phyloP scores from a whole-genome alignment of 2,113 vertebrate genomes.

The Tragulus kanchil region DNA sequence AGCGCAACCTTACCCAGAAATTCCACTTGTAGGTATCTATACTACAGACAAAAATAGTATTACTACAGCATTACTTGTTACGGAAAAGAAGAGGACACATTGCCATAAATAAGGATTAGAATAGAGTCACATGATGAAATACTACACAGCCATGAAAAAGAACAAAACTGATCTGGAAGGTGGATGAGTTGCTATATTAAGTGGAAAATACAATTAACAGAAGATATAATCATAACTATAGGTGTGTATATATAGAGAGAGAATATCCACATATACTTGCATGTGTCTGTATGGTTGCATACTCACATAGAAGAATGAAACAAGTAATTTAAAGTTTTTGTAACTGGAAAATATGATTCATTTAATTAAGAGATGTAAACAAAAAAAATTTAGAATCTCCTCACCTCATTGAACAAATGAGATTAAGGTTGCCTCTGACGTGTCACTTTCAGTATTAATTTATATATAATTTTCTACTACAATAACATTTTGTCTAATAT shows the following conservation, averaged over 20 bases:
- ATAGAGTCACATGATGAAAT: not conserved
- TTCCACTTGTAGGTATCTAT: constrained; percentile 8
- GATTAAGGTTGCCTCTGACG: not conserved
- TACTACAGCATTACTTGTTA: not conserved
- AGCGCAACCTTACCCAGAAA: not conserved
- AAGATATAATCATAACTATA: not conserved
- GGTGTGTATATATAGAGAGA: not conserved
- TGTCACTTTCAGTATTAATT: not conserved
- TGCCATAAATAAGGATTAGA: constrained; percentile 1
- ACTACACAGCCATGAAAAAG: not conserved
- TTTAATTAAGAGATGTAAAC: no score
- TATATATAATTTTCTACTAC: not conserved
- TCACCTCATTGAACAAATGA: no score
- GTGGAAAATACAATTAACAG: not conserved
- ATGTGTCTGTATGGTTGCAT: not conserved
- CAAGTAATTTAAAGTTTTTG: not conserved
- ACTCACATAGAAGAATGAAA: constrained; percentile 9
- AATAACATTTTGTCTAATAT: not conserved
- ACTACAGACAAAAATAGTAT: not conserved
- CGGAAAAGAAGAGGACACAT: constrained; percentile 18
- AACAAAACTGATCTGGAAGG: not conserved
- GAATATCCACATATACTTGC: not conserved
- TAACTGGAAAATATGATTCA: not conserved
- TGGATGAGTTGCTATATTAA: not conserved
- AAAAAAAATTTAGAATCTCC: no score